Evolutionary conservation across 2,888 invertebrate genomes (phyloP).

Genomic region (Notodonta dromedarius): DNA sequence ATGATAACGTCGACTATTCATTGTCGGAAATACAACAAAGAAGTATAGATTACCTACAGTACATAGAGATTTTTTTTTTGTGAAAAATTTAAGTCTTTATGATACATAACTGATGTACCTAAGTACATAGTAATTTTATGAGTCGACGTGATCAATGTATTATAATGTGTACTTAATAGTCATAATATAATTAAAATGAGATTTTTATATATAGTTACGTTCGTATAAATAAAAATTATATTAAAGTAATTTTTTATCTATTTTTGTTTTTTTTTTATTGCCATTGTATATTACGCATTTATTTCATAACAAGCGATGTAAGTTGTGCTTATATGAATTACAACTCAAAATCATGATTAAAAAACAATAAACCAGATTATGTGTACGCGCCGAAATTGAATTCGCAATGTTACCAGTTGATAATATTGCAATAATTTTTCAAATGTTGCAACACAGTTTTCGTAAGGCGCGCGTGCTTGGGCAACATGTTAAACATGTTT

Average conservation of each 20-base stretch:
- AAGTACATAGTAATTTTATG: neutral
- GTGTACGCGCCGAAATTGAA: neutral
- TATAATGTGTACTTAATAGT: conserved; percentile 2
- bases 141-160: conserved; percentile 1
- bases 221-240: neutral
- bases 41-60: too few species aligned
- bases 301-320: too few species aligned
- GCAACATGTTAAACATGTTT: neutral
- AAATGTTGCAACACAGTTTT: neutral
- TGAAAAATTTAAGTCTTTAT: too few species aligned
- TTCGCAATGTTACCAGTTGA: conserved; percentile 2
- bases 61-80: too few species aligned
- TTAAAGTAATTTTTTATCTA: neutral
- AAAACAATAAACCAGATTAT: neutral
- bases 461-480: neutral
- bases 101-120: too few species aligned
- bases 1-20: too few species aligned
- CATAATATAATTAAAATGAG: neutral
- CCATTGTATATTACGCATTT: neutral
- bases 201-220: neutral
- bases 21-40: too few species aligned
- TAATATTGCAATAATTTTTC: conserved; percentile 1
- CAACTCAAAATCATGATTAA: neutral
- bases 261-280: neutral
- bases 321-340: too few species aligned